Evolutionary conservation across 2,797 vertebrate species (phyloP), one percentile per base, ranked within the genome.

Genomic region (Spinibarbus caldwelli): DNA sequence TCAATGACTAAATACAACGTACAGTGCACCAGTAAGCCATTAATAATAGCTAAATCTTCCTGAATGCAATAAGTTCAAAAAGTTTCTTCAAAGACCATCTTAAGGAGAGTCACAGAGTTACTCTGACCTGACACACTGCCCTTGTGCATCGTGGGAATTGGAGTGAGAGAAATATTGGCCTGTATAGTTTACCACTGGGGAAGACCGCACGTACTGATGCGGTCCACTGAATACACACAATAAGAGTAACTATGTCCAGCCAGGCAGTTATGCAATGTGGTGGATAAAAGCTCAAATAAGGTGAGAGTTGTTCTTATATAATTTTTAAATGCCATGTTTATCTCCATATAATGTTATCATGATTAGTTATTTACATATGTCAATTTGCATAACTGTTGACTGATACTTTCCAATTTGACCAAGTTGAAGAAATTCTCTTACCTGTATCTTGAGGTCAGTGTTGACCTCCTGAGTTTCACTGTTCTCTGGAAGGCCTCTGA

Each of bases 371-470:
- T 78, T 64, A 43, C 12, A 62, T 41, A 17, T 41, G 12, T 14
- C 38, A 5, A 57, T 19, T 1, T 78, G 54, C 36, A 59, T 17
- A 59, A 59, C 4, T 0, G n/a, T 78, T 19, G 0, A 75, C 26
- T 29, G 9, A 43, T 29, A n/a, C 49, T 19, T n/a, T 26, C 5
- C 0, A 1, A 36, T 66, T 76, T 67, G 5, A n/a, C 34, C 38
- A 5, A 9, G 26, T 66, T 4, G 6, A 36, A 52, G 3, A 49
- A 78, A 67, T n/a, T 17, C 5, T 87, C 92, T 94, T 89, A 97
- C 97, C 93, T 89, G 88, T 64, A 97, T 90, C 75, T 89, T 89
- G 21, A 52, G 68, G 41, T 93, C 92, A 57, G 73, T 85, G 82
- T 83, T 85, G 57, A 89, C 80, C 36, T 86, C 90, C 19, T 73